Evolutionary conservation across 2,888 invertebrate species (phyloP).

Genomic region (Macropis europaea): DNA sequence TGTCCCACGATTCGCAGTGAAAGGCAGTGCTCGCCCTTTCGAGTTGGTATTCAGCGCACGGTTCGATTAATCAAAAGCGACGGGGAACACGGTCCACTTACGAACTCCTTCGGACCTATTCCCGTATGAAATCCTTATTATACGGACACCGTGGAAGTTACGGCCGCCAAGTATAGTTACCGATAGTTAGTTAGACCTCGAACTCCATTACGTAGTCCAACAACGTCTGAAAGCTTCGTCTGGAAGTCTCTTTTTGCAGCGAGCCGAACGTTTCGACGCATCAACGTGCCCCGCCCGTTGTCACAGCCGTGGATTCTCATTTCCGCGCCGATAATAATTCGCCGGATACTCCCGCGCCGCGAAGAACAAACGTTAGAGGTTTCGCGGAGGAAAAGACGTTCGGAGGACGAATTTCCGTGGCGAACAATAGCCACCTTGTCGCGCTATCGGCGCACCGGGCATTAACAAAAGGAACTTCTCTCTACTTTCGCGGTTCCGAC

Average conservation of each 20-base stretch:
- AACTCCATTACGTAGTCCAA: conserved; percentile 56
- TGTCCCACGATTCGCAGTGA: too few species aligned
- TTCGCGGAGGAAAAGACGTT: neutral
- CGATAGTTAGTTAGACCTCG: conserved; percentile 42
- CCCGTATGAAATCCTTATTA: conserved; percentile 41
- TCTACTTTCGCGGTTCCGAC: conserved; percentile 13
- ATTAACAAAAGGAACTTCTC: conserved; percentile 43
- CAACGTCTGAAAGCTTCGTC: conserved; percentile 23
- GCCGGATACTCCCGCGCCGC: neutral
- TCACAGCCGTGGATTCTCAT: conserved; percentile 27
- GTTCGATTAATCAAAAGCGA: conserved; percentile 13
- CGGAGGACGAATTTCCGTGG: conserved; percentile 28
- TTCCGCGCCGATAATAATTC: conserved; percentile 43
- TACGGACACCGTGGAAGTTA: conserved; percentile 24
- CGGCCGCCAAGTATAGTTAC: conserved; percentile 18
- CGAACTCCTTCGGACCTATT: conserved; percentile 6
- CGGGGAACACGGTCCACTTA: conserved; percentile 15
- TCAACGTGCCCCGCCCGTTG: too few species aligned
- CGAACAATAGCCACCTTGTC: conserved; percentile 16
- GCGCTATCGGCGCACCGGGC: conserved; percentile 21
- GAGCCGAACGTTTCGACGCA: too few species aligned
- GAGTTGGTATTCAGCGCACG: too few species aligned
- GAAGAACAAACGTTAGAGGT: conserved; percentile 47
- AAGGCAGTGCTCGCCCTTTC: too few species aligned
- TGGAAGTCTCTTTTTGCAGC: conserved; percentile 38